Base-by-base conservation (phyloP, 1,140 invertebrate species). In the Diabrotica undecimpunctata region DNA sequence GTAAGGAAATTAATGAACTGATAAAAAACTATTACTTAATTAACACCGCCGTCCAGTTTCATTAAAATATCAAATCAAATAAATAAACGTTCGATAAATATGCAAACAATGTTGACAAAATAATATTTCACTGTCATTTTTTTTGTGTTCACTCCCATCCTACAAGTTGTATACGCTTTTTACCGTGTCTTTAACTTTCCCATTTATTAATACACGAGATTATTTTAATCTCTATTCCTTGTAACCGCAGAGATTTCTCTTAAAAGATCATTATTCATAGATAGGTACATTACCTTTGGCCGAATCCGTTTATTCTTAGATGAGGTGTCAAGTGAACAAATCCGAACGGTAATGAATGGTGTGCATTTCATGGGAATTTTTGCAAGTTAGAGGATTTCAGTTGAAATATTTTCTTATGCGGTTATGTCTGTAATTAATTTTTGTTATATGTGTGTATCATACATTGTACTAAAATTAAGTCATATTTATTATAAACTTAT, bases 61-160 rank as follows among this genome's bases (percentile, higher is more conserved):
- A 46, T 46, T 46, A 46, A n/a, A 46, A 46, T 46, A 46, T 8
- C 41, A 46, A 46, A 46, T 46, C 41, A 6, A 46, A 46, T 46
- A 46, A 46, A 46, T 46, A 46, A 10, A 46, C n/a, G 8, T n/a
- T n/a, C 41, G n/a, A 46, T 46, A n/a, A 46, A 46, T 46, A 46
- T 46, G 41, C 41, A 46, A 46, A 46, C 41, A 46, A 46, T 46
- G 41, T 46, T 46, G 41, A 46, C 41, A 46, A 10, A 46, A 46
- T n/a, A 46, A 46, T 46, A 46, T 46, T 46, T 46, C 41, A 46
- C 41, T 46, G 41, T 46, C 41, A 46, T 46, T 46, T 46, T 46
- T 46, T 25, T 1, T 46, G 41, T 46, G 41, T 46, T 46, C 41
- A 46, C 41, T 46, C 41, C 41, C 41, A 46, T 46, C 25, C 41